A percentile compares a stretch with the other conserved stretches of the same genome.
These are phyloP conservation scores for Keiferia lycopersicella DNA, from an alignment of 2,888 invertebrate species.

Conservation along the genomic window DNA sequence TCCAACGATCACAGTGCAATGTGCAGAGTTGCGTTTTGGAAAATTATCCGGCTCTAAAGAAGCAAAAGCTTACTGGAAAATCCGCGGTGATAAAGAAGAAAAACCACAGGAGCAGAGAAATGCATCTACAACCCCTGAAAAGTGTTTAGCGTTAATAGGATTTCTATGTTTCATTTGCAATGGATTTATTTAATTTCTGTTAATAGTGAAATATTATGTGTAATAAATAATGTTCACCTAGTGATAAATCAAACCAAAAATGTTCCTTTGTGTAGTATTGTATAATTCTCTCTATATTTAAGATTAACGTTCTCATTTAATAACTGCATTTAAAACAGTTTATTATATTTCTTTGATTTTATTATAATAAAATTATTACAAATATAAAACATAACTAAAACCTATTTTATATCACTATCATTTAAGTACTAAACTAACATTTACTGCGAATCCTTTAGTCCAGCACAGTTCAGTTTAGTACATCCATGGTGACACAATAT, in stretches of 20 bases:
- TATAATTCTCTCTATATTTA: not conserved
- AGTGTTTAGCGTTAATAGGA: constrained; percentile 28
- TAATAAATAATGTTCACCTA: not conserved
- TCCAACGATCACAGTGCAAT: constrained; percentile 74
- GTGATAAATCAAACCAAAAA: constrained; percentile 12
- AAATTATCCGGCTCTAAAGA: constrained; percentile 65
- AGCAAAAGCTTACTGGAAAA: constrained; percentile 58
- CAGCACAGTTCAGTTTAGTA: no score
- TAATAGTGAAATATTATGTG: no score
- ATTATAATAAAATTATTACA: not conserved
- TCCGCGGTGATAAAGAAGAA: constrained; percentile 40
- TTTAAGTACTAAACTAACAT: no score
- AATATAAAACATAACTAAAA: not conserved
- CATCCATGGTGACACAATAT: no score
- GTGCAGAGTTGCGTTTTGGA: constrained; percentile 74
- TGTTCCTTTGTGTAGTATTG: constrained; percentile 24
- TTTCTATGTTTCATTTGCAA: constrained; percentile 34
- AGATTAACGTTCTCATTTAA: not conserved
- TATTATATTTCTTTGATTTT: no score
- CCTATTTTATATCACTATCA: no score
- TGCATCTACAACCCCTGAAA: constrained; percentile 28
- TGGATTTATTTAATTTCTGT: constrained; percentile 5
- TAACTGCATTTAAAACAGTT: not conserved
- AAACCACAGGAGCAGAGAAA: constrained; percentile 47
- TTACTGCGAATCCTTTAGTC: no score